Evolutionary conservation across 2,797 vertebrate genomes (phyloP).

Genomic region (Phoeniculus purpureus): DNA sequence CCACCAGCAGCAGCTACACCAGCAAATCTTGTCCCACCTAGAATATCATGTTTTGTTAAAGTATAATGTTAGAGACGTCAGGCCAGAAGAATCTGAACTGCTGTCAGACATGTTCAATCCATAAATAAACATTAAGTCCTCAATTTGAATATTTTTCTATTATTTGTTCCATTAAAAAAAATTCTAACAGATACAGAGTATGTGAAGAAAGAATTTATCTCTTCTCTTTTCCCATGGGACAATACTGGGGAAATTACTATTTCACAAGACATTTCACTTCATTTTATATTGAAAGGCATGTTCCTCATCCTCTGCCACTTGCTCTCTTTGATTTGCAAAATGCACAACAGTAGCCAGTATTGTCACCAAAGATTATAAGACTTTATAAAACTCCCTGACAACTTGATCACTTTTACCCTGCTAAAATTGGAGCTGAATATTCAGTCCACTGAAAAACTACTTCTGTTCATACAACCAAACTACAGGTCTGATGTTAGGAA

Average conservation of each 20-base stretch:
- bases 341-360: not conserved
- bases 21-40: fast-evolving
- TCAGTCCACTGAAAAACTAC: not conserved
- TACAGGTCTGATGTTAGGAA: not conserved
- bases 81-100: not conserved
- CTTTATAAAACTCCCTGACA: not conserved
- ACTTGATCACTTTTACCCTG: not conserved
- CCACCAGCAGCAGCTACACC: fast-evolving
- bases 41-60: not conserved
- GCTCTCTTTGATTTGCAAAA: not conserved
- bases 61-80: not conserved
- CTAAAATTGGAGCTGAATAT: not conserved
- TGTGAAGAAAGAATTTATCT: not conserved
- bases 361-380: not conserved
- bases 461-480: not conserved
- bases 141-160: not conserved
- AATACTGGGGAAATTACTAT: not conserved
- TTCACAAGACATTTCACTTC: not conserved
- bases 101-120: not conserved
- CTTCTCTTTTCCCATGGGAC: not conserved
- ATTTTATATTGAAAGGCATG: not conserved
- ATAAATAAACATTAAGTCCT: not conserved
- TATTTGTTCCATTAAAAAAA: not conserved
- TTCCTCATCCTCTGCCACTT: not conserved
- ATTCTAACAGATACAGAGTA: not conserved